Conservation (phyloP, 1,140 invertebrate species). For the Scaptodrosophila lebanonensis region DNA sequence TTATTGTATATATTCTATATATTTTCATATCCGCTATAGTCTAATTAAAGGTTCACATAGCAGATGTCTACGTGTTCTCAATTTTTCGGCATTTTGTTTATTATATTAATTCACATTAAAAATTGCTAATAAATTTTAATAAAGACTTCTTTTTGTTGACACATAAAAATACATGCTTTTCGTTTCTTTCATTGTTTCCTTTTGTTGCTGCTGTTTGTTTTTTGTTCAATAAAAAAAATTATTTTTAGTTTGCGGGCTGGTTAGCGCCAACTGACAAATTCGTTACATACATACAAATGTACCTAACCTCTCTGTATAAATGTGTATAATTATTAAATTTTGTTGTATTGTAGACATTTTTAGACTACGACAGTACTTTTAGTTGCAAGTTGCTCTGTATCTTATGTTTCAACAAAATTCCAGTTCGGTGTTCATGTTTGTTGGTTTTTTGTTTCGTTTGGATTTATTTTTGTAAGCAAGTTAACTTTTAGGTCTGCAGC, state of each 20-base stretch:
- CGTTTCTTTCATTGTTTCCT: conserved; percentile 39
- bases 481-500: no score
- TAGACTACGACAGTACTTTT: conserved; percentile 41
- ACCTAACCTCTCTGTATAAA: conserved; percentile 19
- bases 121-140: conserved; percentile 54
- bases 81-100: conserved; percentile 50
- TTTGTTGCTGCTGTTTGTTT: conserved; percentile 24
- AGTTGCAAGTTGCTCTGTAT: conserved; percentile 39
- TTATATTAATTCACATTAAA: conserved; percentile 5
- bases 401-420: conserved; percentile 51
- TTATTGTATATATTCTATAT: conserved; percentile 47
- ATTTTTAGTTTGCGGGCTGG: conserved; percentile 39
- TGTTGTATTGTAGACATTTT: conserved; percentile 25
- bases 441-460: conserved; percentile 16
- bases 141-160: conserved; percentile 42
- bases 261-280: conserved; percentile 4
- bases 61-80: conserved; percentile 28
- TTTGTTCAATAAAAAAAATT: no score
- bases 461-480: no score
- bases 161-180: conserved; percentile 47
- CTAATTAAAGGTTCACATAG: conserved; percentile 48
- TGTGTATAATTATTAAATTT: conserved; percentile 18
- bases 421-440: conserved; percentile 61
- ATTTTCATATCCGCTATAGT: conserved; percentile 48
- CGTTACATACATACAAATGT: not conserved